Percentiles rank a stretch among this genome's conserved stretches.
Evolutionary conservation across 1,140 invertebrate genomes (phyloP).

Genomic region (Temnothorax curvispinosus): DNA sequence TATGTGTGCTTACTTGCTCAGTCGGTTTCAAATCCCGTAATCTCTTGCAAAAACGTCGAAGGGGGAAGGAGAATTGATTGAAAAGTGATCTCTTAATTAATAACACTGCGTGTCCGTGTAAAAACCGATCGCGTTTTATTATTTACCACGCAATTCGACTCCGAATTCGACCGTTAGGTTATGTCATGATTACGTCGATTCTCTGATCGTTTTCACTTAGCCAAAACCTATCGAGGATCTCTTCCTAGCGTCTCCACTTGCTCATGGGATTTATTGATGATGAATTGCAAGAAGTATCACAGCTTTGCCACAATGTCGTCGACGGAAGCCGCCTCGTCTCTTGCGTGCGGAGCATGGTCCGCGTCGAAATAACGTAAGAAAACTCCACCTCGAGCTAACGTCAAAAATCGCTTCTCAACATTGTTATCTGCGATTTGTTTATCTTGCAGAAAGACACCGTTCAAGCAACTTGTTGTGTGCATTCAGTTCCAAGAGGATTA

Average conservation of each 20-base stretch:
- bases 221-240: not conserved
- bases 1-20: not conserved
- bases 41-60: not conserved
- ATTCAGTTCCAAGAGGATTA: slow-evolving; percentile 90
- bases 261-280: slow-evolving; percentile 88
- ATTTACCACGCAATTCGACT: not conserved
- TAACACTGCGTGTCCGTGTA: not conserved
- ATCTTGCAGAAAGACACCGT: slow-evolving; percentile 86
- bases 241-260: not conserved
- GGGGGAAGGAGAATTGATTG: not conserved
- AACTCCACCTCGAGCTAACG: not conserved
- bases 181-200: slow-evolving; percentile 3
- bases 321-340: slow-evolving; percentile 88
- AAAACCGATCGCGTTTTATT: not conserved
- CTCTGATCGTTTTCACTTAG: not conserved
- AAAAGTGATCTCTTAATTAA: slow-evolving; percentile 22
- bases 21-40: not conserved
- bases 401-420: not conserved
- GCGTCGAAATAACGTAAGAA: slow-evolving; percentile 89
- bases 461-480: slow-evolving; percentile 88
- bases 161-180: not conserved
- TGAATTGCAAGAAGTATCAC: slow-evolving; percentile 89
- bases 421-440: slow-evolving; percentile 39
- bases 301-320: slow-evolving; percentile 88
- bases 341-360: slow-evolving; percentile 88